Base-by-base conservation (phyloP, 2,797 vertebrate species). In the Xenopus petersii region DNA sequence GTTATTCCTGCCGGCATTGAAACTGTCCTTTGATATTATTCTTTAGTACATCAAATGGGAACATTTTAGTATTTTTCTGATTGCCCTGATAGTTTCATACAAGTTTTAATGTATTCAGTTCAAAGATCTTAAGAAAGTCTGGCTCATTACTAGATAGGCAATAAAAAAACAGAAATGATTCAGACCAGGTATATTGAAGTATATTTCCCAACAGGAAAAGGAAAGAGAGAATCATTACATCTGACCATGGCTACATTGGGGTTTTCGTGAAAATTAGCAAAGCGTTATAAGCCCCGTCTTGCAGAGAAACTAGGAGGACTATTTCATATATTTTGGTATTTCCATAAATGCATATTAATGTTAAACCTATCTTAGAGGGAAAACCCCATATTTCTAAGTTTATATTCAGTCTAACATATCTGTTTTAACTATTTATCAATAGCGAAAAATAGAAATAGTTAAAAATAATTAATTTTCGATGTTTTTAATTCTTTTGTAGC, bases 1-100 rank as follows among this genome's bases (percentile, higher is more conserved):
- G 71, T 79, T 79, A 79, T 79, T 79, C 76, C 66, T 79, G 61
- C 66, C 62, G 71, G 76, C 76, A 79, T 74, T 70, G 76, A 60
- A 73, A 70, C 76, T 79, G 76, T 79, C 76, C 76, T 79, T 79
- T 79, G 76, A 79, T 79, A 79, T 79, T 79, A 79, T 79, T 79
- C 71, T 79, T 74, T 79, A 79, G 76, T 79, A 79, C 71, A 79
- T 79, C 76, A 79, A 79, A 79, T 79, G 71, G 76, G 76, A 79
- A 74, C 76, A 74, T 79, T 79, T 79, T 79, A 79, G 76, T 79
- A 79, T 79, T 79, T 79, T 79, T 79, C 54, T 79, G 76, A 79
- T 79, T 79, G 76, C 76, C 76, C 76, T 74, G 76, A 79, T 79
- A 74, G 76, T 79, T 79, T 74, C 76, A 79, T 79, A 67, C 76